Base-by-base conservation (phyloP, 92 coral and sea anemone genomes). In the Ricordea florida region DNA sequence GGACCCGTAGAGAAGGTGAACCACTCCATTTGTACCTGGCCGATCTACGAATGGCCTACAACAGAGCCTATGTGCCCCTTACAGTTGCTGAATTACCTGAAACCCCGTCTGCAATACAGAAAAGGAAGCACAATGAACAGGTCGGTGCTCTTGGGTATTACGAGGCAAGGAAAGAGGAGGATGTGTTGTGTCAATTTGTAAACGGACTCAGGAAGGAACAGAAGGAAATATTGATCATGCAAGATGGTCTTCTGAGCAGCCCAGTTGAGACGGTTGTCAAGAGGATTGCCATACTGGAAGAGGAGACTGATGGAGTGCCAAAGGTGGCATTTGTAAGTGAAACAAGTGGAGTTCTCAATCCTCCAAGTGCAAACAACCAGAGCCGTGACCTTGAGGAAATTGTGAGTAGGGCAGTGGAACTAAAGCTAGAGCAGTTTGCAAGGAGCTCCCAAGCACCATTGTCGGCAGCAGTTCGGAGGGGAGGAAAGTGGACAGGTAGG, bases 31-130 rank as follows among this genome's bases (percentile, higher is more conserved):
- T 79, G 68, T 68, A 84, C 68, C 62, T 76, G 74, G 70, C 84
- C 2, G 80, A 63, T 22, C 67, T 76, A 23, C 68, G 64, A 22
- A 36, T 77, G 31, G 52, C 84, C 41, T 76, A 84, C 51, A 62
- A 53, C 49, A 84, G 79, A 36, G 89, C 89, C 30, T 76, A 69
- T 43, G 56, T 66, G 20, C 85, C 82, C 46, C 89, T 80, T 59
- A 41, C 28, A 38, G 63, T 61, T 14, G 80, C 72, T 23, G 40
- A 72, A 36, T 38, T 82, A 62, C 76, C 87, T n/a, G 81, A 29
- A 17, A 61, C 22, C 6, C 62, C 87, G 24, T 63, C 20, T 27
- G 69, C 64, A 4, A 70, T 18, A 20, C 76, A 73, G 76, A 82
- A 73, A 41, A 47, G 17, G 66, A 63, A 53, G 23, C 10, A 58